Evolutionary conservation across 1,140 invertebrate genomes (phyloP).

Genomic region (Lepidostoma basale): DNA sequence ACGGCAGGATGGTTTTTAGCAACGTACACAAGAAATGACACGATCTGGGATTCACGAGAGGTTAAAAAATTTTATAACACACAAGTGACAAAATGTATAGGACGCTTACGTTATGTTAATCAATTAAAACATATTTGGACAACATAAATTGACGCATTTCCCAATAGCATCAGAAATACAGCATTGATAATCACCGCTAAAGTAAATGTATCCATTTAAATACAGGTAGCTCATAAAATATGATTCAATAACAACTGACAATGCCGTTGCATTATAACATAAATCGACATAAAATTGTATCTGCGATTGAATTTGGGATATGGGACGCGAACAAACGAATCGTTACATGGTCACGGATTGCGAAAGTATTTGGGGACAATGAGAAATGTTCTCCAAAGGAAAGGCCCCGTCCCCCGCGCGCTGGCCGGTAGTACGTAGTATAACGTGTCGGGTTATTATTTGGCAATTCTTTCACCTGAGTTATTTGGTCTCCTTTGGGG

Average conservation of each 20-base stretch:
- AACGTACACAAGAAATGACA: too few species aligned
- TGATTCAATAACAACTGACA: not conserved
- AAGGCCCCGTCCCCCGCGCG: not conserved
- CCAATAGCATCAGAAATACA: too few species aligned
- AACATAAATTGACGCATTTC: too few species aligned
- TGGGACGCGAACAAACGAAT: constrained; percentile 17
- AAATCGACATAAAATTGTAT: constrained; percentile 2
- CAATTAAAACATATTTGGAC: too few species aligned
- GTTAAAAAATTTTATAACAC: too few species aligned
- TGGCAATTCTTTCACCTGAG: constrained; percentile 10
- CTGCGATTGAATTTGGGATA: constrained; percentile 6
- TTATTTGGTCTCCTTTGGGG: not conserved
- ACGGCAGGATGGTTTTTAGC: too few species aligned
- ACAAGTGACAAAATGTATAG: too few species aligned
- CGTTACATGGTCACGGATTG: constrained; percentile 9
- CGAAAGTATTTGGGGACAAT: constrained; percentile 4
- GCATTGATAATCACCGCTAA: too few species aligned
- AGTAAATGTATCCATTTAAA: not conserved
- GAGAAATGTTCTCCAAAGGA: not conserved
- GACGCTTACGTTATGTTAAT: too few species aligned
- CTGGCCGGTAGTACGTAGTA: not conserved
- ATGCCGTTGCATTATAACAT: not conserved
- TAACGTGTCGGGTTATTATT: not conserved
- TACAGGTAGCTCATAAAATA: constrained; percentile 1
- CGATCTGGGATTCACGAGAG: too few species aligned